A percentile compares a stretch with the other conserved stretches of the same genome.
phyloP scores from a whole-genome alignment of 2,888 invertebrate species.

The Eupithecia abbreviata region DNA sequence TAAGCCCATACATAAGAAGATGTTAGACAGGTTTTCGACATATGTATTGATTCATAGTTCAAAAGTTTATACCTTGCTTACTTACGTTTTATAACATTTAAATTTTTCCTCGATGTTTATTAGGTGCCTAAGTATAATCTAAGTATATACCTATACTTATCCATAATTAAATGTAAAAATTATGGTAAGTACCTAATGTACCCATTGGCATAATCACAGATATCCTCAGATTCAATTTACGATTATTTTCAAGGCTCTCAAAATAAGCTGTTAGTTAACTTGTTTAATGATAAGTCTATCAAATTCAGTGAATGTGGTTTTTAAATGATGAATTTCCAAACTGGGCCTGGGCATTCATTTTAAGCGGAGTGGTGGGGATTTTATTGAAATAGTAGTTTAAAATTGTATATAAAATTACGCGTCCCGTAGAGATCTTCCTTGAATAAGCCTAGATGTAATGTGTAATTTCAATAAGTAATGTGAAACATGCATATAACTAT shows the following conservation, averaged over 20 bases:
- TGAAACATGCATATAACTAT: too few species aligned
- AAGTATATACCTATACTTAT: background rate
- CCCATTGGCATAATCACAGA: background rate
- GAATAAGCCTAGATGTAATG: too few species aligned
- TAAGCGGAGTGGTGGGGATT: background rate
- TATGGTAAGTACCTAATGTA: too few species aligned
- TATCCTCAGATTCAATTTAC: background rate
- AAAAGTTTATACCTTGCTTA: background rate
- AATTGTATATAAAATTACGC: background rate
- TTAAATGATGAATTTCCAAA: background rate
- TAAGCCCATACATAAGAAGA: background rate
- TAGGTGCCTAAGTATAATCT: background rate
- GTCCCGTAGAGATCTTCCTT: background rate
- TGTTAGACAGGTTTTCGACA: background rate
- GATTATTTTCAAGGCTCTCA: background rate
- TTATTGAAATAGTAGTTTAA: background rate
- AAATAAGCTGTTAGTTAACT: background rate
- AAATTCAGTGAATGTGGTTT: background rate
- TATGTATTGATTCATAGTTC: background rate
- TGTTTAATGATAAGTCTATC: too few species aligned
- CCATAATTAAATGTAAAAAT: background rate
- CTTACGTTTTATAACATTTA: background rate
- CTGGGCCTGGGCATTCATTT: background rate
- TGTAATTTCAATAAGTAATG: too few species aligned
- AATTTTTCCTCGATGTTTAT: background rate